Evolutionary conservation across 2,888 invertebrate genomes (phyloP).

Genomic region (Labia minor): DNA sequence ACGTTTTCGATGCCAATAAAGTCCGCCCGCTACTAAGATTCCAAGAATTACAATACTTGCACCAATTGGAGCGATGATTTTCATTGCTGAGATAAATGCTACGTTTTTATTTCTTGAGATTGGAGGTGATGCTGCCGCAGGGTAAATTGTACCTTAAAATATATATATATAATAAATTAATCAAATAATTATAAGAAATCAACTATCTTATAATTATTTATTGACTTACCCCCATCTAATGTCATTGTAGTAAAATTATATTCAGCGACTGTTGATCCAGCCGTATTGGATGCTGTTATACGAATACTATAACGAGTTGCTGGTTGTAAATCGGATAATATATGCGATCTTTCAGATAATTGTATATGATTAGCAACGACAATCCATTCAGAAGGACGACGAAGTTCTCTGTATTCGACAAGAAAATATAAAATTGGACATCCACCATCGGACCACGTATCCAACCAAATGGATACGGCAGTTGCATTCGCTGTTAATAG

Average conservation of each 20-base stretch:
- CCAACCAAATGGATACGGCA: slow-evolving; percentile 74
- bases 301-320: slow-evolving; percentile 63
- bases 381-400: slow-evolving; percentile 50
- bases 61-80: slow-evolving; percentile 50
- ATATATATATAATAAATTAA: too few species aligned
- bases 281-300: slow-evolving; percentile 75
- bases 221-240: slow-evolving; percentile 54
- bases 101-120: slow-evolving; percentile 54
- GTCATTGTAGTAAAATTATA: slow-evolving; percentile 79
- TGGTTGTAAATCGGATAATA: slow-evolving; percentile 63
- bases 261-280: slow-evolving; percentile 68
- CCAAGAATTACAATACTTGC: slow-evolving; percentile 55
- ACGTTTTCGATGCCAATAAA: slow-evolving; percentile 62
- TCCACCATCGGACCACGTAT: slow-evolving; percentile 81
- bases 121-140: slow-evolving; percentile 51
- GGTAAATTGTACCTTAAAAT: slow-evolving; percentile 40
- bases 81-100: slow-evolving; percentile 54
- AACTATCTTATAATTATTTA: too few species aligned
- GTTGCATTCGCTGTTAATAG: slow-evolving; percentile 77
- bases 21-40: slow-evolving; percentile 54
- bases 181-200: too few species aligned
- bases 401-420: slow-evolving; percentile 61
- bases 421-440: slow-evolving; percentile 79
- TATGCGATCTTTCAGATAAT: slow-evolving; percentile 69
- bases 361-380: slow-evolving; percentile 72